phyloP scores from a whole-genome alignment of 1,140 invertebrate genomes.

The Apis dorsata region DNA sequence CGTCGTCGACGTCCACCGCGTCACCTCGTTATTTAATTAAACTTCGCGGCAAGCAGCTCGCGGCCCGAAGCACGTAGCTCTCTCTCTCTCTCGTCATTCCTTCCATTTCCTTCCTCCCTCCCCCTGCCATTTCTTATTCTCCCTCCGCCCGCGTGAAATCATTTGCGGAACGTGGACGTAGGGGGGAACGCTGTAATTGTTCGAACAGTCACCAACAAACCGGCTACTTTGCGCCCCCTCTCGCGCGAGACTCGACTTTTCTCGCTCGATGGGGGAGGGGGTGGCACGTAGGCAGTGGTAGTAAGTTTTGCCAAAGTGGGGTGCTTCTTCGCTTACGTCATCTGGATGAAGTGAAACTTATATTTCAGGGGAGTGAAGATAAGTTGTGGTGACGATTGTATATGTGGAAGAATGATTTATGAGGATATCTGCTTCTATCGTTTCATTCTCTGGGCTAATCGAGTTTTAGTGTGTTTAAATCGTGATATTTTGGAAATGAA shows the following conservation, averaged over 20 bases:
- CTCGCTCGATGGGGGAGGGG: background rate
- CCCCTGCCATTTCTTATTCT: slow-evolving; percentile 32
- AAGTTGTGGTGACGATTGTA: no score
- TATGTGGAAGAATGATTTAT: no score
- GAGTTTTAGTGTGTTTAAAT: no score
- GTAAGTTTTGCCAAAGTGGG: no score
- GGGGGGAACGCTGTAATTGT: slow-evolving; percentile 8
- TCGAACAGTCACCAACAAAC: slow-evolving; percentile 1
- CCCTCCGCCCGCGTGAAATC: slow-evolving; percentile 31
- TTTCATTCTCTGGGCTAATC: no score
- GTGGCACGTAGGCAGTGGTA: no score
- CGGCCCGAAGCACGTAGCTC: slow-evolving; percentile 61
- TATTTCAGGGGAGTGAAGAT: no score
- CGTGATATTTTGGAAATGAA: no score
- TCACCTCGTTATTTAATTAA: slow-evolving; percentile 72
- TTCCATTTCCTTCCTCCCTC: slow-evolving; percentile 52
- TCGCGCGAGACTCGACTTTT: background rate
- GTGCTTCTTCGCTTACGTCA: no score
- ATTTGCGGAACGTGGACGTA: slow-evolving; percentile 25
- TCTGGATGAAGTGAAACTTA: no score
- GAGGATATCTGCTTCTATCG: no score
- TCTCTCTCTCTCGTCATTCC: slow-evolving; percentile 53
- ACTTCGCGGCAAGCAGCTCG: slow-evolving; percentile 64
- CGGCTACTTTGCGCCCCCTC: background rate
- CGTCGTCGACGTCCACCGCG: slow-evolving; percentile 42